Conservation (phyloP, 1,140 invertebrate genomes). For the Eulimnadia texana region DNA sequence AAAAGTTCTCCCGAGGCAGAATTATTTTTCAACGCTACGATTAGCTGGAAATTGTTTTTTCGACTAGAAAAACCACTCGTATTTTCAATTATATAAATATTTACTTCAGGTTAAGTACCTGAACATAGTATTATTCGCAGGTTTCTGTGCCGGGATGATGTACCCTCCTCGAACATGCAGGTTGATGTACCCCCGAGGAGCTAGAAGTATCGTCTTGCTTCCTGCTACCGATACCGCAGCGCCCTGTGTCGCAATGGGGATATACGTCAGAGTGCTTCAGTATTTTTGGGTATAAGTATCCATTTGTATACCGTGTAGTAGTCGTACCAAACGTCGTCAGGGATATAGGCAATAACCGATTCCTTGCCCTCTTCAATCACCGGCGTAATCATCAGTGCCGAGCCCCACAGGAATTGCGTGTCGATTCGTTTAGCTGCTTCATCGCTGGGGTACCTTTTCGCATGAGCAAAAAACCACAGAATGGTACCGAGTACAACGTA, state of each 20-base stretch:
- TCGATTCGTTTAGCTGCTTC: conserved; percentile 20
- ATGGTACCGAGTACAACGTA: not conserved
- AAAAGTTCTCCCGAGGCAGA: conserved; percentile 4
- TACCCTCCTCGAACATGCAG: conserved; percentile 29
- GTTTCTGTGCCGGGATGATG: conserved; percentile 28
- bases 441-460: conserved; percentile 26
- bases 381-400: conserved; percentile 22
- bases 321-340: conserved; percentile 30
- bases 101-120: too few relatives aligned
- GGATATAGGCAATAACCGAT: conserved; percentile 27
- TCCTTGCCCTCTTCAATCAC: conserved; percentile 20
- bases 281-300: too few relatives aligned
- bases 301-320: conserved; percentile 31
- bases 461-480: not conserved
- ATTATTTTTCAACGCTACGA: conserved; percentile 3
- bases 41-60: conserved; percentile 10
- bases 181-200: conserved; percentile 24
- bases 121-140: conserved; percentile 26
- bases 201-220: conserved; percentile 13
- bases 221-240: not conserved
- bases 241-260: conserved; percentile 12
- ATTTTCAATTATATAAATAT: too few relatives aligned
- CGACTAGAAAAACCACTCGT: conserved; percentile 5
- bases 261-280: too few relatives aligned
- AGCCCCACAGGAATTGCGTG: conserved; percentile 26